Evolutionary conservation across 2,797 vertebrate genomes (phyloP).

Genomic region (Macropodus opercularis): DNA sequence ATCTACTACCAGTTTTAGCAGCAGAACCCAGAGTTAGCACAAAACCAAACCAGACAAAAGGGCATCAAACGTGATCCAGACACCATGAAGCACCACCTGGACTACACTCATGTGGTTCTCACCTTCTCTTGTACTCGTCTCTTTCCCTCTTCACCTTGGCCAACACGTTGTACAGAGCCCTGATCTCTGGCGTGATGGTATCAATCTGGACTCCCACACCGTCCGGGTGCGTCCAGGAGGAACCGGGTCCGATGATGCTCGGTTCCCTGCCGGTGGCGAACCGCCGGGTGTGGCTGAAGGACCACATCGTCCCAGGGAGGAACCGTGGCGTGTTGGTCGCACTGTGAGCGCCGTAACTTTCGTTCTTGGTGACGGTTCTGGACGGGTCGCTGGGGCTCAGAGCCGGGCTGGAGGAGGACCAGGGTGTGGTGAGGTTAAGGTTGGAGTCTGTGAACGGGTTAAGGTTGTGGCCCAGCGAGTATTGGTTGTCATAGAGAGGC

Average conservation of each 20-base stretch:
- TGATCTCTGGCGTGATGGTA: conserved; percentile 92
- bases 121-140: conserved; percentile 94
- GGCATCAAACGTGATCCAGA: too few relatives aligned
- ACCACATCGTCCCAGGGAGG: conserved; percentile 87
- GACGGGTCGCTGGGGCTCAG: conserved; percentile 60
- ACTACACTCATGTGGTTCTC: conserved; percentile 34
- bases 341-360: conserved; percentile 38
- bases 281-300: conserved; percentile 86
- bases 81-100: too few relatives aligned
- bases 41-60: too few relatives aligned
- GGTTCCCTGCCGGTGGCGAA: conserved; percentile 83
- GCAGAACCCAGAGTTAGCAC: too few relatives aligned
- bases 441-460: conserved; percentile 54
- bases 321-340: conserved; percentile 69
- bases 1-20: too few relatives aligned
- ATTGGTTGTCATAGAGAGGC: conserved; percentile 53
- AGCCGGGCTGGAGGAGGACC: conserved; percentile 46
- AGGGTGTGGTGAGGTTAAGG: conserved; percentile 62
- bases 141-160: conserved; percentile 93
- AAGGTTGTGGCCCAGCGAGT: conserved; percentile 24
- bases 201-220: conserved; percentile 93
- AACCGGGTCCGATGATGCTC: conserved; percentile 80
- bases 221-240: conserved; percentile 88
- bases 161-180: conserved; percentile 93
- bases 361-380: conserved; percentile 59